Base-by-base conservation (phyloP, 1,140 invertebrate species). In the Bilobella aurantiaca region DNA sequence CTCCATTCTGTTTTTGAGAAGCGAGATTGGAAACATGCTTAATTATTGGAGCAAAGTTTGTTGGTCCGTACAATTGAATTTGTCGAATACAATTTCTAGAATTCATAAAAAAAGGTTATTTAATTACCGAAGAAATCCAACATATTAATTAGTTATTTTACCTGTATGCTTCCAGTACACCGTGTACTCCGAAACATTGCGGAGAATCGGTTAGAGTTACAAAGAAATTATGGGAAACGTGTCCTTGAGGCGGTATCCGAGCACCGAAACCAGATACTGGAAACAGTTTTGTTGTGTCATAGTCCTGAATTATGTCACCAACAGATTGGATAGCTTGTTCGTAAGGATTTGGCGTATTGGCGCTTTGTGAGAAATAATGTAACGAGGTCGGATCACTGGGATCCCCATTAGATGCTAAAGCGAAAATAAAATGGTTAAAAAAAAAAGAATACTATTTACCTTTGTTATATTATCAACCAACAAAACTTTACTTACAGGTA, bases 241-340 rank as follows among this genome's bases (percentile, higher is more conserved):
- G 64, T 16, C 81, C 80, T 74, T 79, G 67, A 2, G 80, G 80
- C 23, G 82, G 82, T 34, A 83, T 67, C 63, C 78, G 71, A 1
- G 82, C 82, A 63, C 82, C 82, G 77, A 84, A 84, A 28, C 82
- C 82, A n/a, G 82, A 75, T 3, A 79, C 37, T 5, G 32, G 31
- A 27, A 57, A 57, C 74, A 79, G 68, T 71, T 84, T 82, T 65
- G 81, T 80, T 28, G 70, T 72, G 68, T 81, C 79, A 72, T 87
- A 87, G 74, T 86, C 83, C 74, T 86, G 80, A 58, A 86, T 84
- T 63, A 87, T 86, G 47, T 82, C 77, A 0, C 82, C 84, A 1
- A 86, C 83, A 60, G 83, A 76, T 57, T 74, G 73, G 5, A 87
- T 78, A 25, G 84, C 84, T 62, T 78, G 77, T 70, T 82, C 80